A percentile compares a stretch with the other conserved stretches of the same genome.
These are phyloP conservation scores for Muraenolepis orangiensis DNA, from an alignment of 2,797 vertebrate genomes.

Conservation along the genomic window DNA sequence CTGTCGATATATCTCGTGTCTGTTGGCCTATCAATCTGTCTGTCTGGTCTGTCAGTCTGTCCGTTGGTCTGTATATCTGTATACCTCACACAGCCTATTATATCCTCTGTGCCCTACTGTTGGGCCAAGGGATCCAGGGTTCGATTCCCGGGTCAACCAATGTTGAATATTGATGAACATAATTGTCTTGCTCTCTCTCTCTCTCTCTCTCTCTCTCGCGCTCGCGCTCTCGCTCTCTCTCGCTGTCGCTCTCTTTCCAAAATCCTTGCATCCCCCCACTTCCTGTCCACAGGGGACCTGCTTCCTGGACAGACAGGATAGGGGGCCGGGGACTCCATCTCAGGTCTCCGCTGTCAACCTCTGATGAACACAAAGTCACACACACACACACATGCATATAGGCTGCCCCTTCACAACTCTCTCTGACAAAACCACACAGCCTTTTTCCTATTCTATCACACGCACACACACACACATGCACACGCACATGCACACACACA, in stretches of 20 bases:
- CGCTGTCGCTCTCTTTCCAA: neutral
- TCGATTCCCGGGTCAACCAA: neutral
- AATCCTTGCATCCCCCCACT: neutral
- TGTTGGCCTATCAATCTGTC: neutral
- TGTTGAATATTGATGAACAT: neutral
- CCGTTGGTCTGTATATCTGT: too few species aligned
- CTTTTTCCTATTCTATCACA: too few species aligned
- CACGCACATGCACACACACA: too few species aligned
- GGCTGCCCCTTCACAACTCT: neutral
- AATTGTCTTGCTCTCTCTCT: neutral
- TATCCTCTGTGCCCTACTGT: neutral
- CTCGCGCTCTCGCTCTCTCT: neutral
- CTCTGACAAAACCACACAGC: neutral
- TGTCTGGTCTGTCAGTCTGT: constrained; percentile 4
- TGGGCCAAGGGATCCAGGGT: neutral
- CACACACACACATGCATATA: constrained; percentile 8
- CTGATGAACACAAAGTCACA: neutral
- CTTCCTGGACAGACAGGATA: constrained; percentile 2
- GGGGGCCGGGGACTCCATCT: neutral
- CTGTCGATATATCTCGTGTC: too few species aligned
- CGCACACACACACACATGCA: too few species aligned
- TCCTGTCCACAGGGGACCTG: constrained; percentile 9
- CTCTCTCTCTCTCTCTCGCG: neutral
- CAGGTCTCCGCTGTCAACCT: constrained; percentile 24
- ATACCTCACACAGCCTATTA: neutral